Conservation (phyloP, 64 coral and sea anemone genomes). For the Dendrophyllia cribrosa region DNA sequence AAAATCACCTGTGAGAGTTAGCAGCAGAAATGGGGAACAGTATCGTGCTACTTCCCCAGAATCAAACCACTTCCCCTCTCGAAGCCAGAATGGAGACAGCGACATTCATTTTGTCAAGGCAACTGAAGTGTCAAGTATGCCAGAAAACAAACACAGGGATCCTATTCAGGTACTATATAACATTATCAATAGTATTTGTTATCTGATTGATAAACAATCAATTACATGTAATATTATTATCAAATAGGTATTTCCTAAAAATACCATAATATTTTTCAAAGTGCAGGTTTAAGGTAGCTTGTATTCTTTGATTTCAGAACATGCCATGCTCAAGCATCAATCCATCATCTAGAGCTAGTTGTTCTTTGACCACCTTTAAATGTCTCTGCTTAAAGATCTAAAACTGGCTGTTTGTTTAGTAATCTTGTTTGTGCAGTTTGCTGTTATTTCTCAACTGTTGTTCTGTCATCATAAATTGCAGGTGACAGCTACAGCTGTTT, state of each 20-base stretch:
- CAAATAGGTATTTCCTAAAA: too few species aligned
- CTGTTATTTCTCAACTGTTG: too few species aligned
- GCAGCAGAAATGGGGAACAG: conserved; percentile 34
- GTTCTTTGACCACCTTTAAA: too few species aligned
- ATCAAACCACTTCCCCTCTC: conserved; percentile 1
- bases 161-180: conserved; percentile 28
- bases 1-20: conserved; percentile 35
- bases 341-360: too few species aligned
- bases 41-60: neutral
- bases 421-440: neutral
- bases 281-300: too few species aligned
- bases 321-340: too few species aligned
- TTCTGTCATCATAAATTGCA: neutral
- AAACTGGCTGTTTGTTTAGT: neutral
- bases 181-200: neutral
- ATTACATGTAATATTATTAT: too few species aligned
- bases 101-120: conserved; percentile 31
- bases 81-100: conserved; percentile 31
- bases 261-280: too few species aligned
- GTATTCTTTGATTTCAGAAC: too few species aligned
- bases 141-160: conserved; percentile 26
- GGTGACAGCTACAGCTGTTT: conserved; percentile 40
- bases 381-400: too few species aligned
- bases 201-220: too few species aligned
- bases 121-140: conserved; percentile 21